Conservation (phyloP, 2,113 vertebrate genomes). For the Cyanoliseus patagonus region DNA sequence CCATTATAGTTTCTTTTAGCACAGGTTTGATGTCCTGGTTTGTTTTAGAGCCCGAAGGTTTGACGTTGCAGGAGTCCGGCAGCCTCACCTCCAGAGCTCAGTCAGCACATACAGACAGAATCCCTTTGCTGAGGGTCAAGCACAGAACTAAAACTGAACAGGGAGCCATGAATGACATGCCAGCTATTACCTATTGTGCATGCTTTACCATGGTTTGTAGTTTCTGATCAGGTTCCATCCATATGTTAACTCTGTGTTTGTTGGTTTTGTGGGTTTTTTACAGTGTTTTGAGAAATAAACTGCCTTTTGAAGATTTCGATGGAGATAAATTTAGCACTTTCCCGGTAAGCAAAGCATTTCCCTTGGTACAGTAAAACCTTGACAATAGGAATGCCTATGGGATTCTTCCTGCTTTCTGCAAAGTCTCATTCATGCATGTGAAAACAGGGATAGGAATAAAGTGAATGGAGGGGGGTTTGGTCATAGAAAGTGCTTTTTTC, state of each 20-base stretch:
- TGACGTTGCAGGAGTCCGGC: neutral
- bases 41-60: neutral
- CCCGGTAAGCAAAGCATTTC: conserved; percentile 71
- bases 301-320: conserved; percentile 76
- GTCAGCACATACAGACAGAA: neutral
- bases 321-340: conserved; percentile 78
- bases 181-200: neutral
- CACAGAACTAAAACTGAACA: neutral
- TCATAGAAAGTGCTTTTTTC: neutral
- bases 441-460: neutral
- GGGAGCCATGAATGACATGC: neutral
- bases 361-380: conserved; percentile 1
- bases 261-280: neutral
- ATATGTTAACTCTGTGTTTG: neutral
- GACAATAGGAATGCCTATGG: neutral
- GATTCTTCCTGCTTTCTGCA: neutral
- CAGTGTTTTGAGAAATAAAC: conserved; percentile 63
- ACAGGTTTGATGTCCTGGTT: neutral
- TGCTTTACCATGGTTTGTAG: neutral
- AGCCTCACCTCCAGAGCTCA: neutral
- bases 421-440: conserved; percentile 19
- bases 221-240: neutral
- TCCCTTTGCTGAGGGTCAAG: neutral
- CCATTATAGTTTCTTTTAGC: neutral
- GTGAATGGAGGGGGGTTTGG: neutral